Evolutionary conservation across 2,113 vertebrate genomes (phyloP).

Genomic region (Terrapene triunguis): DNA sequence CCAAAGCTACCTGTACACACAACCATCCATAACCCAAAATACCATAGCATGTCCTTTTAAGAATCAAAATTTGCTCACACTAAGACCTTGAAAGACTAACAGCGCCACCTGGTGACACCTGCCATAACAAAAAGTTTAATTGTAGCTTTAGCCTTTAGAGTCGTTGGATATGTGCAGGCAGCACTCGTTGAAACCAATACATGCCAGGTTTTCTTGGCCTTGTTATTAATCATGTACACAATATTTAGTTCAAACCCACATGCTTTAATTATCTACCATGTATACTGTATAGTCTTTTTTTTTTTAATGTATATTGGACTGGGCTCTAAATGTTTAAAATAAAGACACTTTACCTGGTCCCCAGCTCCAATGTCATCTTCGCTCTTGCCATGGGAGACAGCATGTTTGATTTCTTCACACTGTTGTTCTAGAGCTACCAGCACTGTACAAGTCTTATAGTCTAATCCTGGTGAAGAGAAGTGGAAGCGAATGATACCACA

Average conservation of each 20-base stretch:
- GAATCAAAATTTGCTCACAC: neutral
- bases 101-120: rapidly evolving
- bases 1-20: neutral
- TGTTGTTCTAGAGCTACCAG: conserved; percentile 88
- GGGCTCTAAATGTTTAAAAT: neutral
- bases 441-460: conserved; percentile 88
- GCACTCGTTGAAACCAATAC: neutral
- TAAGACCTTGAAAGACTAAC: neutral
- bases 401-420: conserved; percentile 87
- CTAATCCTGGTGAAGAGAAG: conserved; percentile 77
- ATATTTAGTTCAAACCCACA: neutral
- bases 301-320: neutral
- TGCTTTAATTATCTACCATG: neutral
- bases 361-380: conserved; percentile 83
- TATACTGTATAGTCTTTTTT: neutral
- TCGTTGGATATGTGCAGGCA: neutral
- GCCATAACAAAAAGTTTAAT: neutral
- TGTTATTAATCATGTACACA: neutral
- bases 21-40: neutral
- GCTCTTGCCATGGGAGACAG: conserved; percentile 82
- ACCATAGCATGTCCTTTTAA: neutral
- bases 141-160: neutral
- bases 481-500: neutral
- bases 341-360: conserved; percentile 78
- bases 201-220: neutral